Base-by-base conservation (phyloP, 2,888 invertebrate genomes). In the Mystacides longicornis region DNA sequence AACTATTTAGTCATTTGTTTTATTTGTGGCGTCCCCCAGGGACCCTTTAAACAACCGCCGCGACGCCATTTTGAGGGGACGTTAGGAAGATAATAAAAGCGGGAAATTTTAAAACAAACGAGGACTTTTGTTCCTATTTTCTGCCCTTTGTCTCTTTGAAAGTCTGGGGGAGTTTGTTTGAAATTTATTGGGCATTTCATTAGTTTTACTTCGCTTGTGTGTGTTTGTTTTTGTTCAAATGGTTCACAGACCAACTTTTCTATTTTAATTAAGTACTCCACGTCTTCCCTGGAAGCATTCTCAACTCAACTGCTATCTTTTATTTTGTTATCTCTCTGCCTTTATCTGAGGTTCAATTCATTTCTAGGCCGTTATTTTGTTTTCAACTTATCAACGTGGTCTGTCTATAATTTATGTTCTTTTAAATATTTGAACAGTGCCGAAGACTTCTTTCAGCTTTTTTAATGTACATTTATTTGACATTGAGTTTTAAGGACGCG, bases 161-260 rank as follows among this genome's bases (percentile, higher is more conserved):
- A 21, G 48, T 23, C 22, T n/a, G 16, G 53, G 53, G 31, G 37
- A 23, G 16, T 16, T 31, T n/a, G n/a, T n/a, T 31, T 9, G 33
- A 43, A 53, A 53, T 53, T 53, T 53, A 53, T 33, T 48, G 47
- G 48, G 45, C 53, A 48, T 53, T 53, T 53, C 53, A 53, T 53
- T 53, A 48, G 53, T 53, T 53, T 22, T 48, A 16, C 45, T 47
- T 31, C 19, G 46, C 27, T 46, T n/a, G n/a, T n/a, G n/a, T n/a
- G n/a, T n/a, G n/a, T n/a, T n/a, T n/a, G n/a, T n/a, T n/a, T 19
- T 48, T 48, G 31, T 46, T 37, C 37, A 37, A 45, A 45, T 52
- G 46, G 27, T 23, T n/a, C 19, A 46, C 52, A 27, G 47, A 16
- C 43, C 20, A 45, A 23, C 23, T 48, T 48, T n/a, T 27, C 46